Percentiles rank a stretch among this genome's conserved stretches.
Evolutionary conservation across 2,797 vertebrate genomes (phyloP).

Genomic region (Paratrypauchen microcephalus): DNA sequence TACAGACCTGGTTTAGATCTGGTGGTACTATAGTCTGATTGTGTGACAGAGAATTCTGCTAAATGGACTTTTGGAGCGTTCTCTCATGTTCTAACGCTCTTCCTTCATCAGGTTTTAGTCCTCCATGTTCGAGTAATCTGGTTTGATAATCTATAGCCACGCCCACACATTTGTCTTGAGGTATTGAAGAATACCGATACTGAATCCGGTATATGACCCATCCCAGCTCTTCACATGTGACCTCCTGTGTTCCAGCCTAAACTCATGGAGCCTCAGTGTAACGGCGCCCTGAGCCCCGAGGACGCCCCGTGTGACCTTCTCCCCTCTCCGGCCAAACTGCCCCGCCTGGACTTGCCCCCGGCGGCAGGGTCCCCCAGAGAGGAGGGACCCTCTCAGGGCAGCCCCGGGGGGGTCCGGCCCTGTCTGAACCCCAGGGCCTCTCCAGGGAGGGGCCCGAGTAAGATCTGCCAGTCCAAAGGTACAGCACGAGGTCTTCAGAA

Average conservation of each 20-base stretch:
- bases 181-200: no score
- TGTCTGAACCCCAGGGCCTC: slow-evolving; percentile 85
- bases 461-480: slow-evolving; percentile 90
- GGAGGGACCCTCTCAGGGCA: slow-evolving; percentile 88
- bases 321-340: slow-evolving; percentile 90
- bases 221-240: neutral
- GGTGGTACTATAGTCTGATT: no score
- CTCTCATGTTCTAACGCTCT: no score
- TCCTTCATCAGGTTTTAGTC: no score
- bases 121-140: no score
- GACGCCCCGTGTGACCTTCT: slow-evolving; percentile 85
- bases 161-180: neutral
- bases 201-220: no score
- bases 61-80: no score
- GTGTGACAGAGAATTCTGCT: no score
- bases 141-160: no score
- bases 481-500: slow-evolving; percentile 27
- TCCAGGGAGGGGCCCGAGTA: slow-evolving; percentile 79
- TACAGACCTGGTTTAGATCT: no score
- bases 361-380: slow-evolving; percentile 79
- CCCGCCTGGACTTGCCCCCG: slow-evolving; percentile 89
- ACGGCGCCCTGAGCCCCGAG: slow-evolving; percentile 90
- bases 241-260: slow-evolving; percentile 70
- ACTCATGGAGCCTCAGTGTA: slow-evolving; percentile 90
- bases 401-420: slow-evolving; percentile 86